Evolutionary conservation across 2,888 invertebrate species (phyloP), one percentile per base, ranked within the genome.

Genomic region (Platycnemis pennipes): DNA sequence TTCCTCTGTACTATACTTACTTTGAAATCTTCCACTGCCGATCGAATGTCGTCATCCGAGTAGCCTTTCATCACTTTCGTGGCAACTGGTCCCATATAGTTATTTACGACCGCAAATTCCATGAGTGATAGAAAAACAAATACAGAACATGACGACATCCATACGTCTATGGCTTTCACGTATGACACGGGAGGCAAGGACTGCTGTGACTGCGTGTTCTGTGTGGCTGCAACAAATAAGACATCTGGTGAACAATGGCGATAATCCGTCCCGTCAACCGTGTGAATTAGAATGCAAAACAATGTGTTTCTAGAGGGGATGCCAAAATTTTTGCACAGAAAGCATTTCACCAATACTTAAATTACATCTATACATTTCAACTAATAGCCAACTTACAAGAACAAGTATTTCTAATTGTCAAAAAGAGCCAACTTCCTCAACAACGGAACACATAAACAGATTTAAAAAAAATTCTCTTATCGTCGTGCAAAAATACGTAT

Each of bases 121-220:
- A 99, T 98, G 53, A 98, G 97, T 0, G 98, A 98, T 94, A 99
- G 97, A 96, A 99, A 99, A n/a, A 99, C 99, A 96, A 99, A 99
- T 31, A 99, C 98, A 2, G 99, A 98, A 96, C 98, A 99, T 0
- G 98, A 98, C 0, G 98, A 99, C 99, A 98, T 99, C 98, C 98
- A 99, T 0, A 98, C 98, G 96, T 99, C 99, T 94, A 99, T 99
- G 0, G 99, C 99, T 96, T 99, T 99, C 0, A 99, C 98, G 96
- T 99, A 99, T 0, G 99, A 99, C 0, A 99, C 99, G 0, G 99
- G 98, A 0, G 99, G 99, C 95, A 99, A 97, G 31, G 98, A 98
- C 96, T 99, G 98, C 96, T 99, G 99, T 0, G 99, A 99, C 96
- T 99, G 99, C 0, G 99, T 99, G 96, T 99, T 99, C 97, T 99